Evolutionary conservation across 2,113 vertebrate genomes (phyloP).

Genomic region (Irena cyanogastra): DNA sequence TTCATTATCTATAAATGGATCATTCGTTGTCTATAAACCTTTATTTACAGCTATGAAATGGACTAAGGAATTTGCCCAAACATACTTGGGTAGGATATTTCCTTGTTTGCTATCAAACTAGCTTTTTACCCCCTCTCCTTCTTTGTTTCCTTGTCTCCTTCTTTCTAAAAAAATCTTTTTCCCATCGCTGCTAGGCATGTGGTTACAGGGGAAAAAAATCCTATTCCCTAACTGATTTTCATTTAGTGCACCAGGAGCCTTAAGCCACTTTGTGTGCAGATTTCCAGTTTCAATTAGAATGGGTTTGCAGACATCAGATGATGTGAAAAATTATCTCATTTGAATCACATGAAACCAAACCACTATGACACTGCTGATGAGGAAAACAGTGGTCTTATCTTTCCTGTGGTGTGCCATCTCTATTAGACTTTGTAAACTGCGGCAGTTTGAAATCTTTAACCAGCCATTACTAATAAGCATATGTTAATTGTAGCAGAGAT

Average conservation of each 20-base stretch:
- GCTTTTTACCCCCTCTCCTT: not conserved
- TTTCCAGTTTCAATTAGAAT: conserved; percentile 62
- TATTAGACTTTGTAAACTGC: conserved; percentile 83
- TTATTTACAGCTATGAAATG: not conserved
- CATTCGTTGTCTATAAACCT: not conserved
- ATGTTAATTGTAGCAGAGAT: conserved; percentile 96
- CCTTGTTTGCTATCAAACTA: not conserved
- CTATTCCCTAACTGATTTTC: conserved; percentile 28
- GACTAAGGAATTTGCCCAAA: not conserved
- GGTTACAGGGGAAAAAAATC: not conserved
- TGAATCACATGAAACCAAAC: conserved; percentile 51
- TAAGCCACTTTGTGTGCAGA: conserved; percentile 20
- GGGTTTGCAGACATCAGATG: conserved; percentile 50
- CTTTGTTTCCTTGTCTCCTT: not conserved
- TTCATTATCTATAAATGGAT: not conserved
- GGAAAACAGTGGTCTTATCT: conserved; percentile 60
- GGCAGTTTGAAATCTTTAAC: conserved; percentile 85
- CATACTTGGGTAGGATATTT: not conserved
- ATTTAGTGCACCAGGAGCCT: conserved; percentile 19
- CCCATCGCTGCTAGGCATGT: not conserved
- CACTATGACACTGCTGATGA: conserved; percentile 58
- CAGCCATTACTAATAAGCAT: conserved; percentile 95
- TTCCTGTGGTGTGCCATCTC: conserved; percentile 77
- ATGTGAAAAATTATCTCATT: conserved; percentile 67
- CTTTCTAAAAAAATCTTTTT: not conserved